phyloP scores from a whole-genome alignment of 2,888 invertebrate genomes.

The Ochropleura leucogaster region DNA sequence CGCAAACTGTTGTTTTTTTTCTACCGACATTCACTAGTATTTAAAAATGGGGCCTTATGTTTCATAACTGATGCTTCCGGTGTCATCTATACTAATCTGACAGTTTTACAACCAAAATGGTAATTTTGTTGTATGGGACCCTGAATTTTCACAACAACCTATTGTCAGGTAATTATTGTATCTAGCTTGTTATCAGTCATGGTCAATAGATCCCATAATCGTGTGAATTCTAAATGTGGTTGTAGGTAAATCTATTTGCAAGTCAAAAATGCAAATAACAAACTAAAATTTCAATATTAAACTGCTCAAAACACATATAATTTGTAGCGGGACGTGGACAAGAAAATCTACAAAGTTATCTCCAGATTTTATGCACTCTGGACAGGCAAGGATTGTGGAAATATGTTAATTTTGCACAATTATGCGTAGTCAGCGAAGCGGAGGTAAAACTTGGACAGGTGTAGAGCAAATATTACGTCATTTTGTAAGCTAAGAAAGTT shows the following conservation, averaged over 20 bases:
- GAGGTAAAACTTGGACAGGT: conserved; percentile 37
- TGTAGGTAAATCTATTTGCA: background rate
- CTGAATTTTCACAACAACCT: too few relatives aligned
- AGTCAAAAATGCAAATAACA: background rate
- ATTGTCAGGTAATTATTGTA: background rate
- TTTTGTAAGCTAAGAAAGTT: conserved; percentile 14
- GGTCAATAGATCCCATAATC: background rate
- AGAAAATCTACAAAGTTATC: conserved; percentile 55
- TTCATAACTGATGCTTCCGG: too few relatives aligned
- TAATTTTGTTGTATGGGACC: too few relatives aligned
- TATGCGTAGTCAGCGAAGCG: conserved; percentile 66
- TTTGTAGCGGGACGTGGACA: conserved; percentile 38
- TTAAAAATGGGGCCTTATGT: too few relatives aligned
- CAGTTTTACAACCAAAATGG: too few relatives aligned
- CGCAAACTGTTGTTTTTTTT: too few relatives aligned
- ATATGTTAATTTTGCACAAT: conserved; percentile 72
- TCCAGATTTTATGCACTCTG: conserved; percentile 61
- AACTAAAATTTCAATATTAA: conserved; percentile 31
- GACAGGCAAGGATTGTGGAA: conserved; percentile 49
- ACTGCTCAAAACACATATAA: conserved; percentile 11
- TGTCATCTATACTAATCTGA: too few relatives aligned
- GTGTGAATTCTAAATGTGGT: background rate
- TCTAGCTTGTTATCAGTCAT: background rate
- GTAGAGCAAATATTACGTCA: conserved; percentile 42
- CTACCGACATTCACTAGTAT: too few relatives aligned